phyloP scores from a whole-genome alignment of 2,888 invertebrate species.

The Epiblema foenella region DNA sequence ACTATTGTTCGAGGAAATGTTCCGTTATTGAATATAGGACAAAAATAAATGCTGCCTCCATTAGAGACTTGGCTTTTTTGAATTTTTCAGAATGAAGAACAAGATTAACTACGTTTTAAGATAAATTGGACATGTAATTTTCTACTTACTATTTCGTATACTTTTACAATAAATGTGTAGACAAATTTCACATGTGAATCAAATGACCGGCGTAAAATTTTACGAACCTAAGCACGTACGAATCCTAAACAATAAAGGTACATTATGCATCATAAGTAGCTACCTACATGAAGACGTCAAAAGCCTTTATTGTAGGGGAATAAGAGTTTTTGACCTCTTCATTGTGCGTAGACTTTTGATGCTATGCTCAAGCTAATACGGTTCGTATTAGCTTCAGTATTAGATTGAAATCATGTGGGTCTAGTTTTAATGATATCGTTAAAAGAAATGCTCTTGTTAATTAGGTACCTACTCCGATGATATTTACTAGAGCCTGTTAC shows the following conservation, averaged over 20 bases:
- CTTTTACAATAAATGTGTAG: background rate
- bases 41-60: background rate
- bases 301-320: too few relatives aligned
- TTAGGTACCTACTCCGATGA: constrained; percentile 61
- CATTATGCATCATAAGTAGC: too few relatives aligned
- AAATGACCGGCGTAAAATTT: constrained; percentile 9
- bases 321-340: too few relatives aligned
- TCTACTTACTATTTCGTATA: too few relatives aligned
- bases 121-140: too few relatives aligned
- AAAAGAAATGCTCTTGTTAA: constrained; percentile 57
- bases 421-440: constrained; percentile 44
- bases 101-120: too few relatives aligned
- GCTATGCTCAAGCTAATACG: background rate
- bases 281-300: too few relatives aligned
- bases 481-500: constrained; percentile 61
- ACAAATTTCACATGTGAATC: background rate
- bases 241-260: constrained; percentile 3
- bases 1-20: background rate
- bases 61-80: background rate
- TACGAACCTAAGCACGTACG: background rate
- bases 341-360: too few relatives aligned
- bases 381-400: background rate
- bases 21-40: background rate
- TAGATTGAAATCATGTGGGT: constrained; percentile 5
- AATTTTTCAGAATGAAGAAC: too few relatives aligned